Percentiles rank a stretch among this genome's conserved stretches.
These are phyloP conservation scores for Anoplophora glabripennis DNA, from an alignment of 1,140 invertebrate genomes.

Conservation along the genomic window DNA sequence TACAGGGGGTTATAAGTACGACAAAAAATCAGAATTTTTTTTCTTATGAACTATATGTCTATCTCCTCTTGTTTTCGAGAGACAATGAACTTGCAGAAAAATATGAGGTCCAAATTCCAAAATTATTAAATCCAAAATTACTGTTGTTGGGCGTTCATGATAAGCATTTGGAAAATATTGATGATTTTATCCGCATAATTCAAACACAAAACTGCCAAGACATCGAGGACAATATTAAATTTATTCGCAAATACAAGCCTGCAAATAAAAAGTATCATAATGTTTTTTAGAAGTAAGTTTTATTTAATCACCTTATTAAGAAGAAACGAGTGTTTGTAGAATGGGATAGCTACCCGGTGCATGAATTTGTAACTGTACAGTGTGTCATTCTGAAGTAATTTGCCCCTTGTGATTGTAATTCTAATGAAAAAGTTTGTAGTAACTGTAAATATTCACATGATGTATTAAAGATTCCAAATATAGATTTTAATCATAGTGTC, in stretches of 20 bases:
- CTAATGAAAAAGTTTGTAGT: conserved; percentile 1
- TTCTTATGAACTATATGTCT: too few species aligned
- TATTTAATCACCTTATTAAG: not conserved
- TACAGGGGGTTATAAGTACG: too few species aligned
- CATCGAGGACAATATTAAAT: not conserved
- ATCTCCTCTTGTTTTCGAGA: too few species aligned
- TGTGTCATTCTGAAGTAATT: conserved; percentile 3
- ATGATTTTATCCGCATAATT: conserved; percentile 3
- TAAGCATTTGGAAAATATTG: not conserved
- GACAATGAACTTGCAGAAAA: conserved; percentile 1
- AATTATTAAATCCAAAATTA: conserved; percentile 3
- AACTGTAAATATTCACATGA: conserved; percentile 10
- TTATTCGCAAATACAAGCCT: conserved; percentile 7
- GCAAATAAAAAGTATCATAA: not conserved
- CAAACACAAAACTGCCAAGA: not conserved
- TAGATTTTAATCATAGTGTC: conserved; percentile 4
- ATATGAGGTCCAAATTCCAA: not conserved
- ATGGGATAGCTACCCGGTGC: conserved; percentile 12
- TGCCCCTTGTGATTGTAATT: conserved; percentile 2
- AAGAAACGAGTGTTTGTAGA: conserved; percentile 7
- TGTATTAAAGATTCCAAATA: conserved; percentile 9
- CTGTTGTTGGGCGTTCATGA: not conserved
- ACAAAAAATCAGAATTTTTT: too few species aligned
- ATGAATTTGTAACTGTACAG: conserved; percentile 1
- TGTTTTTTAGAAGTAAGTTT: not conserved